Base-by-base conservation (phyloP, 2,113 vertebrate genomes). In the Setophaga coronata region DNA sequence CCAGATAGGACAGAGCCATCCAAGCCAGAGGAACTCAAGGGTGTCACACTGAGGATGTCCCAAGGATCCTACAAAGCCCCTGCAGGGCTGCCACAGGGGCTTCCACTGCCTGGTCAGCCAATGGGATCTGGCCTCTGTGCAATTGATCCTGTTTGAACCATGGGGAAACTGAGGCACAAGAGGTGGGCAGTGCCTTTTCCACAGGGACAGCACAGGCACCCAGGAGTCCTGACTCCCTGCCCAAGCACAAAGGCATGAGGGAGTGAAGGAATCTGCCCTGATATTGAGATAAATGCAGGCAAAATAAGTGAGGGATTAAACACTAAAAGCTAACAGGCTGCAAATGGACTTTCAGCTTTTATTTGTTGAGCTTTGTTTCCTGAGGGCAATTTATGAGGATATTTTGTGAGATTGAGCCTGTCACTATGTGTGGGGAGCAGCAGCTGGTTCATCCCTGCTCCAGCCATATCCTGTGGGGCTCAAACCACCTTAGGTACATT, bases 261-360 rank as follows among this genome's bases (percentile, higher is more conserved):
- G 40, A 65, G 25, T 4, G 2, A 40, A 65, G 1, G 2, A 36
- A 36, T 36, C 28, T 31, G 40, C 45, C 12, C 5, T 6, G 31
- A 60, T 43, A n/a, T 1, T 7, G 45, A 67, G 36, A 43, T 9
- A 10, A 13, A 13, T 5, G 7, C 0, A 0, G 34, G 38, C 26
- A 82, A 82, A 72, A 25, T 9, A 82, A 78, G 18, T 0, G 2
- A 40, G 53, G 19, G 58, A 61, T 65, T 60, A 67, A 82, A 89
- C 21, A 21, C 28, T 40, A n/a, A 76, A 86, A 72, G 48, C 53
- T 86, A 82, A 67, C 10, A 57, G 76, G 54, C 71, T 89, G 53
- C 66, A 83, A 82, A 83, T 6, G 40, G 36, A 69, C 29, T 80
- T 80, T 12, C 0, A 6, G 33, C 45, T 83, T 86, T 77, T 65